Conservation (phyloP, 2,888 invertebrate species). For the Tenthredo notha region DNA sequence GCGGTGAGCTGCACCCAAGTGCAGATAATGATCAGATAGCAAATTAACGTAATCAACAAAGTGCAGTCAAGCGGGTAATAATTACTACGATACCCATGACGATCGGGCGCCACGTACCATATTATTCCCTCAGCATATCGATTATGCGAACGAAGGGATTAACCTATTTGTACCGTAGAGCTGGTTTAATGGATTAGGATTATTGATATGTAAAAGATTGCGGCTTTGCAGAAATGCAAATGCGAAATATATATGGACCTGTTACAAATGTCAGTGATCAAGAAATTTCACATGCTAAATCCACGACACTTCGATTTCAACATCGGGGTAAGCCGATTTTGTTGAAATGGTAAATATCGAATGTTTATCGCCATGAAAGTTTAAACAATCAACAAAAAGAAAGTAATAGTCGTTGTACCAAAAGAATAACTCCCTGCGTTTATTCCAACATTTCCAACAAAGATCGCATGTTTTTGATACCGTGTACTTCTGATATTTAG, state of each 20-base stretch:
- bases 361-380: not conserved
- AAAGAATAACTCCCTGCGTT: not conserved
- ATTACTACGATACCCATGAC: slow-evolving; percentile 28
- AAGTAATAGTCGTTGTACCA: not conserved
- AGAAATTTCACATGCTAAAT: not conserved
- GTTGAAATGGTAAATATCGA: not conserved
- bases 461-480: not conserved
- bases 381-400: not conserved
- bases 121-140: slow-evolving; percentile 24
- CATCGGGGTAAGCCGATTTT: not conserved
- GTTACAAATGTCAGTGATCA: not conserved
- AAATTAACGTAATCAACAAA: slow-evolving; percentile 42
- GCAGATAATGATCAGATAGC: slow-evolving; percentile 19
- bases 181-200: slow-evolving; percentile 38
- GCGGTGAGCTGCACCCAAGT: slow-evolving; percentile 1
- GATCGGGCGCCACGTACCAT: not conserved
- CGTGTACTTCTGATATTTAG: slow-evolving; percentile 14
- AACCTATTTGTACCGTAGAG: slow-evolving; percentile 16
- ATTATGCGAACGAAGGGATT: slow-evolving; percentile 43
- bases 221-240: slow-evolving; percentile 18
- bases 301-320: not conserved
- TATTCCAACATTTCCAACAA: not conserved
- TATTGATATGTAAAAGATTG: slow-evolving; percentile 31
- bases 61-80: slow-evolving; percentile 42
- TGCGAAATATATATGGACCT: not conserved